A percentile compares a stretch with the other conserved stretches of the same genome.
Evolutionary conservation across 2,113 vertebrate genomes (phyloP).

Genomic region (Pseudorhombus dupliciocellatus): DNA sequence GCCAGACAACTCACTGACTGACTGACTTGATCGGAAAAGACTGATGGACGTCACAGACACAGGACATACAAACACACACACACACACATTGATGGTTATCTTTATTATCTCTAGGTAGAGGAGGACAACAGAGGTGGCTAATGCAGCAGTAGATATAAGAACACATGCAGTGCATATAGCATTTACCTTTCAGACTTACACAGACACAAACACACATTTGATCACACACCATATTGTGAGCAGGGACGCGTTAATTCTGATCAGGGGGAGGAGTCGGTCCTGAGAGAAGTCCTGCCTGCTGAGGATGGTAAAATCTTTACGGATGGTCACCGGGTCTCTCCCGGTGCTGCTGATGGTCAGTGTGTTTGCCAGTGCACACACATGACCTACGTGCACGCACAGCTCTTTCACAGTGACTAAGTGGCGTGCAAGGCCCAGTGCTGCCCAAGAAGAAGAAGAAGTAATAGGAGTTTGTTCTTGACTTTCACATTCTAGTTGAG

Average conservation of each 20-base stretch:
- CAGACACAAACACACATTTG: constrained; percentile 15
- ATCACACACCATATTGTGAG: not conserved
- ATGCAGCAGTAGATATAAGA: constrained; percentile 1
- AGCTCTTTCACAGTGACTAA: not conserved
- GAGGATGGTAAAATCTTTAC: too few relatives aligned
- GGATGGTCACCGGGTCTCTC: too few relatives aligned
- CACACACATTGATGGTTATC: constrained; percentile 36
- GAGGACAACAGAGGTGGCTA: not conserved
- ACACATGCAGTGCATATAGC: constrained; percentile 3
- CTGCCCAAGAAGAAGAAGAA: constrained; percentile 57
- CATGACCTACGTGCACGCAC: not conserved
- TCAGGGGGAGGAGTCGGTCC: not conserved
- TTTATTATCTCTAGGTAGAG: not conserved
- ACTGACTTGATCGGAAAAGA: constrained; percentile 61
- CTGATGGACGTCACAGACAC: constrained; percentile 51
- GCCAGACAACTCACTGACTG: constrained; percentile 73
- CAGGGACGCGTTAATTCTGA: not conserved
- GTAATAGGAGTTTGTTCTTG: constrained; percentile 67
- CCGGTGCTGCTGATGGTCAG: too few relatives aligned
- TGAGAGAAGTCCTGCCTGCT: too few relatives aligned
- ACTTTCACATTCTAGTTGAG: constrained; percentile 68
- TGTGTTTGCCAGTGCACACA: not conserved
- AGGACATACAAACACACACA: constrained; percentile 23
- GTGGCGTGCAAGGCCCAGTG: not conserved
- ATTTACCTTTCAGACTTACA: constrained; percentile 7